Evolutionary conservation across 2,888 invertebrate species (phyloP).

Genomic region (Cistogaster globosa): DNA sequence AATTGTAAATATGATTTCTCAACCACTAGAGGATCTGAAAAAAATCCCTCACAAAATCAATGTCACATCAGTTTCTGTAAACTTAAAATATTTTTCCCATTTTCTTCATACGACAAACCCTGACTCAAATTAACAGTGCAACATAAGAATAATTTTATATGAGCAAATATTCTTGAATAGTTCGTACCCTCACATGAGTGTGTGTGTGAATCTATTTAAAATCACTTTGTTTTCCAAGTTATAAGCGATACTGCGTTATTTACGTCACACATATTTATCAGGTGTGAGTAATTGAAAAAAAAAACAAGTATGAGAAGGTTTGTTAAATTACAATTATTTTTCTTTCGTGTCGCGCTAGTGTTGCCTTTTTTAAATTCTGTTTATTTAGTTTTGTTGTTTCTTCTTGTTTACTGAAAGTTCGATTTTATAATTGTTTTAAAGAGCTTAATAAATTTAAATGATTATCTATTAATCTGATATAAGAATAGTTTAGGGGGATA

Average conservation of each 20-base stretch:
- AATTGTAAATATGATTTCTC: too few relatives aligned
- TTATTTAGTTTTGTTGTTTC: conserved; percentile 46
- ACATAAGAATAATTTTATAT: not conserved
- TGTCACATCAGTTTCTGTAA: too few relatives aligned
- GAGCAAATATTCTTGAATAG: conserved; percentile 11
- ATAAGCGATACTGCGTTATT: conserved; percentile 35
- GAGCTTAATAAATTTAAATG: too few relatives aligned
- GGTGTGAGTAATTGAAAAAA: conserved; percentile 21
- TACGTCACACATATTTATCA: not conserved
- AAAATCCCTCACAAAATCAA: too few relatives aligned
- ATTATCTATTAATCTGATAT: too few relatives aligned
- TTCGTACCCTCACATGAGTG: not conserved
- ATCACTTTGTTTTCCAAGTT: conserved; percentile 66
- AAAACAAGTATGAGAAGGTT: not conserved
- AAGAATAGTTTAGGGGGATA: too few relatives aligned
- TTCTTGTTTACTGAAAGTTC: too few relatives aligned
- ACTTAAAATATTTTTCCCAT: not conserved
- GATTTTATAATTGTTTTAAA: not conserved
- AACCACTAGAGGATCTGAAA: too few relatives aligned
- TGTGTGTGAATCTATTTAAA: conserved; percentile 74
- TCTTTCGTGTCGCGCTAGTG: conserved; percentile 35
- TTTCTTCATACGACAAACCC: conserved; percentile 6
- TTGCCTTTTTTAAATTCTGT: conserved; percentile 58
- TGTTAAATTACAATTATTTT: conserved; percentile 36
- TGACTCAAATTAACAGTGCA: conserved; percentile 33